These are phyloP conservation scores for Masticophis lateralis DNA, from an alignment of 2,797 vertebrate genomes.

Conservation along the genomic window DNA sequence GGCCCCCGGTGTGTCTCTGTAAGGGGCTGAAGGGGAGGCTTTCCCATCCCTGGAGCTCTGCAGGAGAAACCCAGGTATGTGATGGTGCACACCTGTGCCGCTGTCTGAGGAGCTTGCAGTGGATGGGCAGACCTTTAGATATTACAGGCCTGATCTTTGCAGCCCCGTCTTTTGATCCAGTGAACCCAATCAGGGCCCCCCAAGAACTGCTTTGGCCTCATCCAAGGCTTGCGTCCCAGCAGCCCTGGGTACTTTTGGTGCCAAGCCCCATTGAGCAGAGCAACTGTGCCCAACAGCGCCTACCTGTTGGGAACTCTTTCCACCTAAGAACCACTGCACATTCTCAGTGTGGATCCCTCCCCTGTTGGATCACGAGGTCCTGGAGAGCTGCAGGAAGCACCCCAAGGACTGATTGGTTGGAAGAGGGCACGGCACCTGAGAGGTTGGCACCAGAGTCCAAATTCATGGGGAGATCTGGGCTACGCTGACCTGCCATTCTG, in stretches of 20 bases:
- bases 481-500: not conserved
- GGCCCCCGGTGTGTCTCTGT: rapidly evolving
- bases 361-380: not conserved
- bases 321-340: not conserved
- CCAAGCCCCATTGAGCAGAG: not conserved
- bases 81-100: not conserved
- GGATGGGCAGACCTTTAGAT: not conserved
- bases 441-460: not conserved
- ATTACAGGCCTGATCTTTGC: not conserved
- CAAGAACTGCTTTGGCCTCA: not conserved
- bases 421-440: not conserved
- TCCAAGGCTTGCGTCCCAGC: not conserved
- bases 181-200: not conserved
- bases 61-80: not conserved
- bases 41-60: not conserved
- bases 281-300: not conserved
- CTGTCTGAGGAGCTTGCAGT: not conserved
- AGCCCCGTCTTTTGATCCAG: too few relatives aligned
- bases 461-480: not conserved
- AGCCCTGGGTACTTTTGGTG: not conserved
- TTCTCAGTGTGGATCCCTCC: not conserved
- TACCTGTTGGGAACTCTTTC: not conserved
- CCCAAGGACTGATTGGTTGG: not conserved
- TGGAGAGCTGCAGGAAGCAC: not conserved
- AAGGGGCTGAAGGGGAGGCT: not conserved